Conservation (phyloP, 64 coral and sea anemone genomes). For the Cladopsammia gracilis region DNA sequence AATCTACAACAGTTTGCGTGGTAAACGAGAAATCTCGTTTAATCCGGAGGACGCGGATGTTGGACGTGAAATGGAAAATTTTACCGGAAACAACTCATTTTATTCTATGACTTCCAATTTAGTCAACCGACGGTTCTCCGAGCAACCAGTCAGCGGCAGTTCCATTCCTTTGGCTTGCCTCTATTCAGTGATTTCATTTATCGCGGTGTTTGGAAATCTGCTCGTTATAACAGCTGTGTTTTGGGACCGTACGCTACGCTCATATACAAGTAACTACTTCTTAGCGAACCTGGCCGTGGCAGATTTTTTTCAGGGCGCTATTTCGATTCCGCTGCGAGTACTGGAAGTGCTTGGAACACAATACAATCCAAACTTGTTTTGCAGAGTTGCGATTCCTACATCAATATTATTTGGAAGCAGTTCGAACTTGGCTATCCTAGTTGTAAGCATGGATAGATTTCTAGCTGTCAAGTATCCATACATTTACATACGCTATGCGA, state of each 20-base stretch:
- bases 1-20: no score
- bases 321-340: slow-evolving; percentile 74
- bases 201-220: slow-evolving; percentile 72
- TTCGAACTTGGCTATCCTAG: slow-evolving; percentile 79
- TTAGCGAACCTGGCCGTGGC: slow-evolving; percentile 78
- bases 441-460: slow-evolving; percentile 83
- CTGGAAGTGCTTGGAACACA: slow-evolving; percentile 32
- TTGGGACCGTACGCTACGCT: slow-evolving; percentile 54
- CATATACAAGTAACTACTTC: slow-evolving; percentile 79
- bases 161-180: slow-evolving; percentile 55
- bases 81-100: not conserved
- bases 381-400: slow-evolving; percentile 65
- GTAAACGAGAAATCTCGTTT: no score
- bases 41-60: no score
- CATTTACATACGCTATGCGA: slow-evolving; percentile 53
- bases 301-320: slow-evolving; percentile 74
- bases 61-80: not conserved
- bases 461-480: slow-evolving; percentile 75
- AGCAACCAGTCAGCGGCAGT: not conserved
- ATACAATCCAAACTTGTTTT: slow-evolving; percentile 40
- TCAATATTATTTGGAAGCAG: slow-evolving; percentile 83
- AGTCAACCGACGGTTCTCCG: not conserved
- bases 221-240: slow-evolving; percentile 70
- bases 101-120: not conserved
- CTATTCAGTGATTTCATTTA: slow-evolving; percentile 58